These are phyloP conservation scores for Apeira syringaria DNA, from an alignment of 2,888 invertebrate genomes.

Conservation along the genomic window DNA sequence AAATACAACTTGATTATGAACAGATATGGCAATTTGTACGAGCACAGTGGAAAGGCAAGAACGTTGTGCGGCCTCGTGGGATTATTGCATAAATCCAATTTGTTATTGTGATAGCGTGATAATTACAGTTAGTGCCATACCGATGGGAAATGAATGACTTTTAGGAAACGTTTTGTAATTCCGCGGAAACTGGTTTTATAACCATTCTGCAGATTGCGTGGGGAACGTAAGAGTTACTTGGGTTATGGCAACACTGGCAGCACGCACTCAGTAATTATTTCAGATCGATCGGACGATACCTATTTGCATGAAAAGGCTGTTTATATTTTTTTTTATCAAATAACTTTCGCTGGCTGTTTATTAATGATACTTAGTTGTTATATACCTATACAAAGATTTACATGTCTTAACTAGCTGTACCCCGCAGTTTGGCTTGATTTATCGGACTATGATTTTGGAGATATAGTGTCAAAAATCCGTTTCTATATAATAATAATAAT, in stretches of 20 bases:
- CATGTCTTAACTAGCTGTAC: too few relatives aligned
- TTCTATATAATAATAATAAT: background rate
- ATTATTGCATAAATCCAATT: constrained; percentile 39
- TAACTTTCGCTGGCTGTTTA: constrained; percentile 10
- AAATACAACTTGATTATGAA: too few relatives aligned
- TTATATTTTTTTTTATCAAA: constrained; percentile 5
- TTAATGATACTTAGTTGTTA: background rate
- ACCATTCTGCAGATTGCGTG: constrained; percentile 12
- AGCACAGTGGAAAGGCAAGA: constrained; percentile 4
- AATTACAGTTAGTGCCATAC: constrained; percentile 23
- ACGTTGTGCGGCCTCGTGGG: constrained; percentile 40
- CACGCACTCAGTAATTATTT: constrained; percentile 6
- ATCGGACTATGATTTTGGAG: too few relatives aligned
- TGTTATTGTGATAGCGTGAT: constrained; percentile 29
- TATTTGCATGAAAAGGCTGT: constrained; percentile 14
- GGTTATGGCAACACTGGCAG: constrained; percentile 11
- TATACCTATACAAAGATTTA: too few relatives aligned
- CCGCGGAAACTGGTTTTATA: constrained; percentile 19
- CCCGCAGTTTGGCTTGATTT: too few relatives aligned
- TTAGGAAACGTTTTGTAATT: constrained; percentile 26
- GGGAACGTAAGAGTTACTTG: constrained; percentile 7
- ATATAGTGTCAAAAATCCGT: too few relatives aligned
- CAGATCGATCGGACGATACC: constrained; percentile 13
- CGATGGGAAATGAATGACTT: constrained; percentile 31
- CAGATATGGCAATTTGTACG: constrained; percentile 5